Evolutionary conservation across 2,888 invertebrate species (phyloP), one percentile per base, ranked within the genome.

Genomic region (Tetramorium bicarinatum): DNA sequence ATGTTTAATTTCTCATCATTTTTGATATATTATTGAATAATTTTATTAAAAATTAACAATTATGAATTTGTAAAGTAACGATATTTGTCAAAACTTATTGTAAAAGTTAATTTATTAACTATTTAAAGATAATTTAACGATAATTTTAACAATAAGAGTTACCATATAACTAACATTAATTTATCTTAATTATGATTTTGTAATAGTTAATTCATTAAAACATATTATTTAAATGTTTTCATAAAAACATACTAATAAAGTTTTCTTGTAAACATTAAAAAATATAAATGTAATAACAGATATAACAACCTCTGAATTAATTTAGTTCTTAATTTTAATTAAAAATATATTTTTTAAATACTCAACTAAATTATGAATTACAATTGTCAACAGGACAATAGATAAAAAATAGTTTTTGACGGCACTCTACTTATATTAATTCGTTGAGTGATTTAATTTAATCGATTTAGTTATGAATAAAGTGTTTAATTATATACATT

Each of bases 11-110:
- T 56, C 11, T 41, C 41, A 69, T 69, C n/a, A 25, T 41, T 72
- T 56, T 25, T 72, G 21, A n/a, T 59, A 41, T 34, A 15, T 56
- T 6, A 3, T 9, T 72, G 72, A 41, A 15, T 25, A 72, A 56
- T 44, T 72, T 59, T 25, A 18, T 59, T 11, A 21, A 21, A 69
- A 54, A 52, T 71, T 72, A 72, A 71, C 54, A 52, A 11, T 7
- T 56, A 72, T n/a, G 2, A 38, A 54, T 52, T 38, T 15, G 2
- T 25, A 56, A 41, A 41, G 6, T 56, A 72, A 38, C 2, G 38
- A 3, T 69, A 21, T 41, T 11, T 56, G 25, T 21, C 38, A 13
- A 69, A 67, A 67, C 11, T 25, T 67, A 47, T 47, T 25, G 1
- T 47, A 47, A 64, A 52, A n/a, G 18, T 13, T 62, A n/a, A 62